These are phyloP conservation scores for Paguma larvata DNA, from an alignment of 2,797 vertebrate species.

Conservation along the genomic window DNA sequence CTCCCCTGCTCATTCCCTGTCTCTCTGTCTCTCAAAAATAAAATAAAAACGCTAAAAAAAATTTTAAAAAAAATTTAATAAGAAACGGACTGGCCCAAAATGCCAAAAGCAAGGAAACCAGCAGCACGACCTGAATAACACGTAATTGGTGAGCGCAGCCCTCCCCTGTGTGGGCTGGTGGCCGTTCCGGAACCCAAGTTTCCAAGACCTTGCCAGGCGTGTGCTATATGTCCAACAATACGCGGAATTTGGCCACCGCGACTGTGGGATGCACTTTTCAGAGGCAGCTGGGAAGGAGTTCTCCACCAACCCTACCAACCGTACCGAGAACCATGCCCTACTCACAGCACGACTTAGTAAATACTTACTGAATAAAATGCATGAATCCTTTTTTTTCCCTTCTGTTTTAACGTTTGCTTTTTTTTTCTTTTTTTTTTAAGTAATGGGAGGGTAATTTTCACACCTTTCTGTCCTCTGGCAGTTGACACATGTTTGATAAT, in stretches of 20 bases:
- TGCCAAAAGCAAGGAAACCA: background rate
- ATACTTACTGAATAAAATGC: slow-evolving; percentile 12
- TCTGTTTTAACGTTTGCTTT: slow-evolving; percentile 13
- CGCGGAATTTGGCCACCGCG: background rate
- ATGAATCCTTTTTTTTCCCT: background rate
- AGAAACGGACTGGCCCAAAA: background rate
- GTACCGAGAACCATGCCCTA: background rate
- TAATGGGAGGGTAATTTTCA: background rate
- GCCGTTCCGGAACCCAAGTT: background rate
- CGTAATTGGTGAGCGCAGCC: background rate
- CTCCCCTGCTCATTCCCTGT: too few relatives aligned
- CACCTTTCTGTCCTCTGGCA: background rate
- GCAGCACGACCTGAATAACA: background rate
- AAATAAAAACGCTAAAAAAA: too few relatives aligned
- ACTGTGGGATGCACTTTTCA: background rate
- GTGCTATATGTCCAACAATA: accelerated
- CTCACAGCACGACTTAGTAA: background rate
- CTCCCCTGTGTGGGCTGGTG: background rate
- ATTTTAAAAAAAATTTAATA: too few relatives aligned
- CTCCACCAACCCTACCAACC: background rate
- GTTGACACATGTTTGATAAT: background rate
- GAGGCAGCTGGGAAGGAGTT: background rate
- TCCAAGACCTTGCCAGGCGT: background rate
- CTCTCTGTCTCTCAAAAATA: too few relatives aligned
- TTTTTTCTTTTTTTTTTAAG: background rate